A percentile compares a stretch with the other conserved stretches of the same genome.
Conservation (phyloP, 2,797 vertebrate species). For the Silurus aristotelis region DNA sequence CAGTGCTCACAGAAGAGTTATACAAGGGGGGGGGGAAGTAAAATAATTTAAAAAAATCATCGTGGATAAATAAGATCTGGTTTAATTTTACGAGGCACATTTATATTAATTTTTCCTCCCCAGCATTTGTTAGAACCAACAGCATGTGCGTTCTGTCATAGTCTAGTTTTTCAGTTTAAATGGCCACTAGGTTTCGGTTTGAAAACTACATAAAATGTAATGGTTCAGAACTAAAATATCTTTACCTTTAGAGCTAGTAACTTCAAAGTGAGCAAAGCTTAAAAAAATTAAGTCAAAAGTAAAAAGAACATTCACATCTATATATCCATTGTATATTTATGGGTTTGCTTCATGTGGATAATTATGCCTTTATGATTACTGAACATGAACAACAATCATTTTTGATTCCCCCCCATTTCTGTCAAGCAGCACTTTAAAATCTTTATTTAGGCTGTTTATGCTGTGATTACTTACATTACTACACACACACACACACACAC, state of each 20-base stretch:
- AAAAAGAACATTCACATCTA: neutral
- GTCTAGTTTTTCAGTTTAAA: neutral
- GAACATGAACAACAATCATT: neutral
- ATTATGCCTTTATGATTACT: neutral
- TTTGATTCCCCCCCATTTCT: neutral
- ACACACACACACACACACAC: no score
- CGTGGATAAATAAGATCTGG: constrained; percentile 37
- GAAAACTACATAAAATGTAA: neutral
- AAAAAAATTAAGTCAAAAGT: neutral
- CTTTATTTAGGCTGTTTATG: neutral
- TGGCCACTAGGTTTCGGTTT: neutral
- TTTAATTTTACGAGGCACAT: constrained; percentile 38
- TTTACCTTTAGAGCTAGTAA: neutral
- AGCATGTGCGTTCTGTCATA: neutral
- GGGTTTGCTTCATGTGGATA: neutral
- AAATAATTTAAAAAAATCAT: constrained; percentile 26
- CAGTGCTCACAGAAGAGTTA: constrained; percentile 45
- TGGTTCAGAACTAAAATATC: neutral
- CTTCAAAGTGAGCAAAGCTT: neutral
- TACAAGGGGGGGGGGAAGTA: constrained; percentile 14
- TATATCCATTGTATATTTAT: neutral
- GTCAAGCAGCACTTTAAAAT: neutral
- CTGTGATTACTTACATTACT: no score
- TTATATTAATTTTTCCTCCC: constrained; percentile 7
- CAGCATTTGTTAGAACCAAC: neutral